A percentile compares a stretch with the other conserved stretches of the same genome.
phyloP scores from a whole-genome alignment of 2,888 invertebrate genomes.

The Invenusta paracnida region DNA sequence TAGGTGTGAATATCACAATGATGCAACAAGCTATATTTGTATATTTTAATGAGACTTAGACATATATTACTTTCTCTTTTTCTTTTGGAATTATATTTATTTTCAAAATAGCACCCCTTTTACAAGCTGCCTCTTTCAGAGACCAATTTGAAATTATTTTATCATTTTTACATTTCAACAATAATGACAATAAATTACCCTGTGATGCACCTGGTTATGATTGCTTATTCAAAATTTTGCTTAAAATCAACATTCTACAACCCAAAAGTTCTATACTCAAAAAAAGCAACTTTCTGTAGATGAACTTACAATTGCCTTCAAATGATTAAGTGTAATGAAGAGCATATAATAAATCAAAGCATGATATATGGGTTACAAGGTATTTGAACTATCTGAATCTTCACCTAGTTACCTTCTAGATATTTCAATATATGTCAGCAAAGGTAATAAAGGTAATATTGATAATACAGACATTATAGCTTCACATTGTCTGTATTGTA shows the following conservation, averaged over 20 bases:
- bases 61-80: background rate
- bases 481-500: slow-evolving; percentile 5
- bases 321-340: slow-evolving; percentile 1
- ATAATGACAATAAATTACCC: background rate
- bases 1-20: background rate
- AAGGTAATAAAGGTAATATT: too few relatives aligned
- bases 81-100: background rate
- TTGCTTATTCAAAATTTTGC: background rate
- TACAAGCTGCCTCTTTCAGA: too few relatives aligned
- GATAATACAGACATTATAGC: background rate
- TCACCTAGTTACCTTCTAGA: slow-evolving; percentile 18
- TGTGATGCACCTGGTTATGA: background rate
- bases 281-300: background rate
- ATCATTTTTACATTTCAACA: background rate
- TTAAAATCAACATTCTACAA: background rate
- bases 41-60: background rate
- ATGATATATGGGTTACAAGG: background rate
- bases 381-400: background rate
- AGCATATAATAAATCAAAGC: background rate
- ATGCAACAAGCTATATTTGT: background rate
- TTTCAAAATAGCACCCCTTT: too few relatives aligned
- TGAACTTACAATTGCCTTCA: slow-evolving; percentile 5
- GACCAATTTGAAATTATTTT: background rate
- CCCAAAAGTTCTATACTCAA: too few relatives aligned
- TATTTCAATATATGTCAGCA: slow-evolving; percentile 22